A percentile compares a stretch with the other conserved stretches of the same genome.
Conservation (phyloP, 1,140 invertebrate species). For the Bombus superbus region DNA sequence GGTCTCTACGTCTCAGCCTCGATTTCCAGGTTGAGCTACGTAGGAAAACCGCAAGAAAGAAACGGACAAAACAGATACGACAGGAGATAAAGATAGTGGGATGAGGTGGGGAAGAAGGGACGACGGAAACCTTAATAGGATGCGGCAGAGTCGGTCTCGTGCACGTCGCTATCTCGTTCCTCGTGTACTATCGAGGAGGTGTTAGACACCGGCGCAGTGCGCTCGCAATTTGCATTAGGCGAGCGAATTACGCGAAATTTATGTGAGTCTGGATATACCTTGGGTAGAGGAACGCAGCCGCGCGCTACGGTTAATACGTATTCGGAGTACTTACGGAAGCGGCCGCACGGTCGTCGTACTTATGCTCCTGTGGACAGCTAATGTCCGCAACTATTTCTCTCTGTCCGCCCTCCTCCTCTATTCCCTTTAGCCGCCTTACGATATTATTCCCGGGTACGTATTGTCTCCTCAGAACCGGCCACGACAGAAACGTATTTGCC, state of each 20-base stretch:
- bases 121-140: constrained; percentile 59
- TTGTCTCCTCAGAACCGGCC: constrained; percentile 43
- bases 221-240: constrained; percentile 76
- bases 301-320: constrained; percentile 66
- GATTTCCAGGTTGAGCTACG: background rate
- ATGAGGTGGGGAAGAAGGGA: constrained; percentile 1
- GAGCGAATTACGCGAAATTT: constrained; percentile 78
- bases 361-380: constrained; percentile 74
- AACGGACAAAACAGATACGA: background rate
- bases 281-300: constrained; percentile 21
- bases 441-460: constrained; percentile 61
- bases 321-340: constrained; percentile 70
- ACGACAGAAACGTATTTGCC: constrained; percentile 52
- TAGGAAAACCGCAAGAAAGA: constrained; percentile 7
- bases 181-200: constrained; percentile 60
- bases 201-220: constrained; percentile 56
- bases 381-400: constrained; percentile 76
- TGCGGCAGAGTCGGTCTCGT: constrained; percentile 60
- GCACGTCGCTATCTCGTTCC: constrained; percentile 52
- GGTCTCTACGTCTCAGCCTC: background rate
- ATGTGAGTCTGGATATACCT: constrained; percentile 72
- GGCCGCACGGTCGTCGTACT: constrained; percentile 62
- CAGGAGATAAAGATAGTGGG: constrained; percentile 2
- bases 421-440: constrained; percentile 53
- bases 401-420: constrained; percentile 51